Base-by-base conservation (phyloP, 2,797 vertebrate species). In the Columba guinea region DNA sequence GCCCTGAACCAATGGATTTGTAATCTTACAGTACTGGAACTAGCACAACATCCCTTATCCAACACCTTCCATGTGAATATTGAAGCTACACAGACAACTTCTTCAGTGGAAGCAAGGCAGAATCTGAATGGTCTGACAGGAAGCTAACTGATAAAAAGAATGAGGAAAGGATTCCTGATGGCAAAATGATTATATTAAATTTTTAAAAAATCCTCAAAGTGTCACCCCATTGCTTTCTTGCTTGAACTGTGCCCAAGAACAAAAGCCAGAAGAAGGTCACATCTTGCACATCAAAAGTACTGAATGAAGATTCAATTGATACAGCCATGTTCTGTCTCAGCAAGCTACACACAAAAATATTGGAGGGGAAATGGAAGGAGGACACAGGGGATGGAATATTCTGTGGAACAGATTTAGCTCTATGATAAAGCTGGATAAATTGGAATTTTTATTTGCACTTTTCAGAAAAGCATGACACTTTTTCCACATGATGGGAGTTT, bases 221-320 rank as follows among this genome's bases (percentile, higher is more conserved):
- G 28, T 49, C 56, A 84, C 63, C 49, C 16, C 10, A 41, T 93
- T 92, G 81, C 85, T 93, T 87, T 95, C 59, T 90, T 90, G 18
- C 63, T 89, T 87, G 56, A 93, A 82, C 75, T 74, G 39, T 60
- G 56, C 44, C 83, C 70, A 95, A 82, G 78, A 92, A 89, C 81
- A 90, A 81, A 89, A 87, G 63, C 16, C 59, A 90, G 59, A 94
- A 94, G 77, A 74, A 88, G 73, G 80, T 92, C 86, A 96, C n/a
- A 80, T 26, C 28, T 77, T 77, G 39, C 69, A 94, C 48, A 93
- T 87, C 59, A 84, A 44, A 93, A 88, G 48, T 62, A 75, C 27
- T 39, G 65, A 92, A 82, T 44, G 44, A 84, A 78, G 82, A 84
- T 65, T 71, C 53, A 84, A 34, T 27, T 65, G 58, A 71, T 75